Evolutionary conservation across 2,113 vertebrate genomes (phyloP).

Genomic region (Saguinus midas): DNA sequence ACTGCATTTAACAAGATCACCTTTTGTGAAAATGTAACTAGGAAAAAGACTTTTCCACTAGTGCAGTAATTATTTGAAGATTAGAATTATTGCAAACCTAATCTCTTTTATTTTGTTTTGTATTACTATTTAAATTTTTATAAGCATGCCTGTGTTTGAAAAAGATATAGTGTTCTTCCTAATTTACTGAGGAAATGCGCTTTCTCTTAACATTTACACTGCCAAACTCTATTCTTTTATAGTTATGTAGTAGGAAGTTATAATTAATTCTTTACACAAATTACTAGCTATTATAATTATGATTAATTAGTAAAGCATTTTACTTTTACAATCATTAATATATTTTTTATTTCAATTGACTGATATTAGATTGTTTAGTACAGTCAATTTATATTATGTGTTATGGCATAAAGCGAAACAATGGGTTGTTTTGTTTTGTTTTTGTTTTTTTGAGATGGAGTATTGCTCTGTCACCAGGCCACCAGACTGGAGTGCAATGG

Average conservation of each 20-base stretch:
- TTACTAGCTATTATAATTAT: constrained; percentile 1
- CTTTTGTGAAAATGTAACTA: neutral
- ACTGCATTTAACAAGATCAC: neutral
- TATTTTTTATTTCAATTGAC: neutral
- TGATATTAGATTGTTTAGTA: neutral
- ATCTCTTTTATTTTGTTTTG: neutral
- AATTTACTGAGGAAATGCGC: neutral
- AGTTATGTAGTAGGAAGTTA: neutral
- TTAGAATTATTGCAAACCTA: neutral
- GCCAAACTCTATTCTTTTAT: constrained; percentile 15
- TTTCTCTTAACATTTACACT: constrained; percentile 29
- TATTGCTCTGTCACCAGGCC: too few species aligned
- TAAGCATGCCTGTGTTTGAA: neutral
- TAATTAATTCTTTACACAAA: constrained; percentile 2
- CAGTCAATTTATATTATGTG: neutral
- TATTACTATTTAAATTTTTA: constrained; percentile 33
- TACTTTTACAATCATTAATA: neutral
- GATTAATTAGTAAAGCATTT: constrained; percentile 29
- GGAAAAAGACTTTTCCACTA: neutral
- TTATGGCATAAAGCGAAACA: constrained; percentile 7
- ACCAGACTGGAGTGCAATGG: too few species aligned
- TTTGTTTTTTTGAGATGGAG: too few species aligned
- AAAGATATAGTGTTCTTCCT: neutral
- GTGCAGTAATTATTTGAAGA: neutral
- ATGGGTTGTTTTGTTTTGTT: too few species aligned